phyloP scores from a whole-genome alignment of 2,888 invertebrate genomes.

The Callyntrura sp. region DNA sequence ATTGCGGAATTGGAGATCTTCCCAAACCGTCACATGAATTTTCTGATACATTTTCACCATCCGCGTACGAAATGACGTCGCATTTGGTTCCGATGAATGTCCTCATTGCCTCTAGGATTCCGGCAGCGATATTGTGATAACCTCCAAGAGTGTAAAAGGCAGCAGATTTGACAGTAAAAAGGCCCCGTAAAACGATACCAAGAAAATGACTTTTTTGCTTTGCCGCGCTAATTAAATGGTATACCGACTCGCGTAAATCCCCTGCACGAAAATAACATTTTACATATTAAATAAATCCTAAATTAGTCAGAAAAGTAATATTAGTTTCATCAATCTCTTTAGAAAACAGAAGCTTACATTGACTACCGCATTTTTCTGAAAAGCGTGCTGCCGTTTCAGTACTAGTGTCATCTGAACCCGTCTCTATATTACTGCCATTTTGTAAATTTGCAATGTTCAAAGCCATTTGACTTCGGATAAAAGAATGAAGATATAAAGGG shows the following conservation, averaged over 20 bases:
- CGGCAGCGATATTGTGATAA: neutral
- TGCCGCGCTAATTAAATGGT: constrained; percentile 9
- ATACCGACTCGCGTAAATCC: neutral
- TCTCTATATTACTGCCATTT: neutral
- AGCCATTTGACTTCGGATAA: neutral
- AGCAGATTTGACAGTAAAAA: constrained; percentile 38
- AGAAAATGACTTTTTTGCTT: constrained; percentile 12
- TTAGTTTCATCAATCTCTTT: too few species aligned
- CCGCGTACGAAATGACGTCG: constrained; percentile 25
- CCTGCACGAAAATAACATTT: neutral
- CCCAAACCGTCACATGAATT: constrained; percentile 38
- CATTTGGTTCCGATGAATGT: constrained; percentile 22
- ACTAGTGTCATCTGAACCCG: too few species aligned
- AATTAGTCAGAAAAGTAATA: too few species aligned
- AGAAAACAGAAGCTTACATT: neutral
- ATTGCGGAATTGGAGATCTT: constrained; percentile 17
- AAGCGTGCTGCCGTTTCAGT: constrained; percentile 5
- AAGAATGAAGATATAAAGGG: constrained; percentile 24
- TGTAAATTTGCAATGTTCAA: constrained; percentile 14
- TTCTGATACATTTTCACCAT: neutral
- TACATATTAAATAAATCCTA: too few species aligned
- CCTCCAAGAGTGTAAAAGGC: constrained; percentile 28
- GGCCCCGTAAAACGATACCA: constrained; percentile 47
- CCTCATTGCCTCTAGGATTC: constrained; percentile 17
- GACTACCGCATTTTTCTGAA: constrained; percentile 10